Evolutionary conservation across 1,140 invertebrate species (phyloP).

Genomic region (Proales similis): DNA sequence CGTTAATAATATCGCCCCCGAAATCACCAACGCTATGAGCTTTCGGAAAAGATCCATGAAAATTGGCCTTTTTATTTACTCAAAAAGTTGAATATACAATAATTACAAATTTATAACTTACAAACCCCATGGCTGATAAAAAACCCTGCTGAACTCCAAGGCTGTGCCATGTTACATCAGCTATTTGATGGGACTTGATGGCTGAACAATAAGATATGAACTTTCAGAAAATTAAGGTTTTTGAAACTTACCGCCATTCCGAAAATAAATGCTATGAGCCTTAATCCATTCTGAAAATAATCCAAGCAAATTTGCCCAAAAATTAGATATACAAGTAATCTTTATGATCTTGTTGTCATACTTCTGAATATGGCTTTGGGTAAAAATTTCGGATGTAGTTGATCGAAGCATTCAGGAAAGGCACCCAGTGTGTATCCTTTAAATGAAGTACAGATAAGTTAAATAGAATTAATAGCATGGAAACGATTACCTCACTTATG

Average conservation of each 20-base stretch:
- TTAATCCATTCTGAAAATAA: conserved; percentile 43
- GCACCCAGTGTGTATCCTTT: conserved; percentile 49
- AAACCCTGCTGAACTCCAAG: conserved; percentile 46
- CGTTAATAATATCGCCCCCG: conserved; percentile 43
- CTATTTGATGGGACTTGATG: conserved; percentile 43
- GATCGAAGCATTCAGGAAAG: conserved; percentile 47
- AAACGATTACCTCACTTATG: conserved; percentile 7
- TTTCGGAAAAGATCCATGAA: conserved; percentile 43
- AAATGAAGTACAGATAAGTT: conserved; percentile 8
- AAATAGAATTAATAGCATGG: neutral
- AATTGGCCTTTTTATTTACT: conserved; percentile 46
- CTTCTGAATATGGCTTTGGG: conserved; percentile 44
- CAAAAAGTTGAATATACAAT: too few species aligned
- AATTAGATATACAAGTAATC: neutral
- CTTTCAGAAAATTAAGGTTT: neutral
- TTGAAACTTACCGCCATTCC: conserved; percentile 39
- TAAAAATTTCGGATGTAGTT: conserved; percentile 46
- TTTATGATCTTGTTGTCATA: conserved; percentile 2
- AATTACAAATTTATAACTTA: conserved; percentile 40
- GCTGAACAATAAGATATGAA: neutral
- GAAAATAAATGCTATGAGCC: conserved; percentile 45
- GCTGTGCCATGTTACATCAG: conserved; percentile 47
- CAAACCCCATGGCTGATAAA: conserved; percentile 45
- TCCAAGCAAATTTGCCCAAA: conserved; percentile 22
- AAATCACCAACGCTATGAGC: conserved; percentile 45